These are phyloP conservation scores for Phaethornis superciliosus DNA, from an alignment of 2,113 vertebrate genomes.

Conservation along the genomic window DNA sequence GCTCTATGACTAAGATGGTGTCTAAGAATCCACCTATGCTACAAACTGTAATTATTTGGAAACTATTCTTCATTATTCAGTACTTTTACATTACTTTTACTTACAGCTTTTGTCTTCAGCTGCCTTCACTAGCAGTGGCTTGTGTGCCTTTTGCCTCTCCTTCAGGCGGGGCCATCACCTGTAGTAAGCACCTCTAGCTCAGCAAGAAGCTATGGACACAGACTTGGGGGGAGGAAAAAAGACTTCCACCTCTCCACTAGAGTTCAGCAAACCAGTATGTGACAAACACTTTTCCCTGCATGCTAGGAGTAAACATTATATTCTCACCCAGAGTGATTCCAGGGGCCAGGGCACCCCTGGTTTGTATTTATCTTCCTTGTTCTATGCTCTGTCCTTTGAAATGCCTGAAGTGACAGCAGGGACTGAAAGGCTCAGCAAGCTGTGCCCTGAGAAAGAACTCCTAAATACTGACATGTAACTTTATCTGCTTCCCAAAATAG, in stretches of 20 bases:
- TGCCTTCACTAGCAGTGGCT: not conserved
- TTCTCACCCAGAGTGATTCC: not conserved
- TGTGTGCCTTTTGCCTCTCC: too few relatives aligned
- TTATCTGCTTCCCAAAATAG: fast-evolving
- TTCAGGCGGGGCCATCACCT: too few relatives aligned
- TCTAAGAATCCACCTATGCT: not conserved
- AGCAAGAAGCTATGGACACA: too few relatives aligned
- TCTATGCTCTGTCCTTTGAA: not conserved
- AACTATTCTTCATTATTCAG: not conserved
- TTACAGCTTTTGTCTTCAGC: not conserved
- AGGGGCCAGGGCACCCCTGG: fast-evolving
- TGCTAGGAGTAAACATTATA: not conserved
- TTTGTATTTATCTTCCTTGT: not conserved
- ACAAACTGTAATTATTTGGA: not conserved
- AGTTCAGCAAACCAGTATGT: not conserved
- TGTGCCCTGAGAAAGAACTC: fast-evolving
- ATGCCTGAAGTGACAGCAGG: fast-evolving
- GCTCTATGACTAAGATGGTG: not conserved
- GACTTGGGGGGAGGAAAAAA: too few relatives aligned
- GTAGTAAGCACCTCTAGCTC: too few relatives aligned
- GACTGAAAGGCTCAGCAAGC: too few relatives aligned
- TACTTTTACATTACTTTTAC: too few relatives aligned
- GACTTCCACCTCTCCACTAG: fast-evolving
- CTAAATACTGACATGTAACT: fast-evolving
- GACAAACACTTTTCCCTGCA: not conserved